Percentiles rank a stretch among this genome's conserved stretches.
Evolutionary conservation across 2,113 vertebrate species (phyloP).

Genomic region (Martes martes): DNA sequence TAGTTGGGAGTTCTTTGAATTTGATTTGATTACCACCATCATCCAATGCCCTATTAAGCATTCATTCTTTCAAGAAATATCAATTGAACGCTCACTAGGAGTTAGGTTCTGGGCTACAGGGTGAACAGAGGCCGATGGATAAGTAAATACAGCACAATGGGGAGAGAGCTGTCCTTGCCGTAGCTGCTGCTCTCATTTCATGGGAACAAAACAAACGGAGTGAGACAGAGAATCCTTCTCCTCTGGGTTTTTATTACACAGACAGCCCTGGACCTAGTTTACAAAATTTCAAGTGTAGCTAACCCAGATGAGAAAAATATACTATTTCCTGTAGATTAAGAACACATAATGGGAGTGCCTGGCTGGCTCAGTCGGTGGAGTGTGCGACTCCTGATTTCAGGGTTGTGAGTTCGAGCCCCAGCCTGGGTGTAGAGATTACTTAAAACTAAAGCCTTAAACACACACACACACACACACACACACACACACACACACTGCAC

Average conservation of each 20-base stretch:
- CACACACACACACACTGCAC: no score
- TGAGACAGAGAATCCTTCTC: no score
- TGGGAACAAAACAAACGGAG: rapidly evolving
- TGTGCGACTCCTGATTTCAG: not conserved
- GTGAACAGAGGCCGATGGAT: not conserved
- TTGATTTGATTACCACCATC: not conserved
- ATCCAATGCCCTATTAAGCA: not conserved
- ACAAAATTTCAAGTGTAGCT: not conserved
- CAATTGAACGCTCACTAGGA: not conserved
- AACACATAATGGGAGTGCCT: not conserved
- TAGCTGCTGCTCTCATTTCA: rapidly evolving
- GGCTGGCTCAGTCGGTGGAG: not conserved
- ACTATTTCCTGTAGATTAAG: not conserved
- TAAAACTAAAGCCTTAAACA: not conserved
- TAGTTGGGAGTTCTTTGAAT: not conserved
- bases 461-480: no score
- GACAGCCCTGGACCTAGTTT: not conserved
- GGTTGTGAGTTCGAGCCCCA: not conserved
- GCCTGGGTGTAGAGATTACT: not conserved
- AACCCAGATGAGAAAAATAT: not conserved
- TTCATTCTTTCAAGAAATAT: not conserved
- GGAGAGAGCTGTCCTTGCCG: rapidly evolving
- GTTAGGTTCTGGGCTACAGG: not conserved
- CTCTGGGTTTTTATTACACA: not conserved
- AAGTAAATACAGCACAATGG: rapidly evolving